Percentiles rank a stretch among this genome's conserved stretches.
phyloP scores from a whole-genome alignment of 2,113 vertebrate species.

The Nibea albiflora region DNA sequence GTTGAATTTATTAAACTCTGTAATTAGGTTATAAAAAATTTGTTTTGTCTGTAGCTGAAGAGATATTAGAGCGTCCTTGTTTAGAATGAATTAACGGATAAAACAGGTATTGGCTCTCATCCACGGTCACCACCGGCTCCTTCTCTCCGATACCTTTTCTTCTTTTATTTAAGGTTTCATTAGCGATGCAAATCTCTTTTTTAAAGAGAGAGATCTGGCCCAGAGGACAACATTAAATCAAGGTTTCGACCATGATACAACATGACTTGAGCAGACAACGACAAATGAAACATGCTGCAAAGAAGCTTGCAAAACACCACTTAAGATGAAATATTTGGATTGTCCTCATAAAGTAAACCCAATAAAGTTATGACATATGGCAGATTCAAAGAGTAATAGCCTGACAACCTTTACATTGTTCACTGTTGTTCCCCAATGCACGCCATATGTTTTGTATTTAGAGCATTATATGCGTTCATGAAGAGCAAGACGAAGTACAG shows the following conservation, averaged over 20 bases:
- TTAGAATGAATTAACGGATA: conserved; percentile 32
- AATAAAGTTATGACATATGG: neutral
- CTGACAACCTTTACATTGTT: neutral
- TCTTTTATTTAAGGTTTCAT: neutral
- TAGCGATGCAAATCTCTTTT: neutral
- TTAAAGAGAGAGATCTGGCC: neutral
- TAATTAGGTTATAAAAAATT: conserved; percentile 30
- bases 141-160: neutral
- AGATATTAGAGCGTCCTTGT: neutral
- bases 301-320: neutral
- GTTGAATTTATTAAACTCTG: conserved; percentile 27
- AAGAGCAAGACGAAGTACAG: neutral
- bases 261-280: neutral
- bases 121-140: neutral
- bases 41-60: neutral
- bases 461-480: neutral
- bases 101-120: conserved; percentile 1
- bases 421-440: neutral
- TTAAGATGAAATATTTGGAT: neutral
- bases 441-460: neutral
- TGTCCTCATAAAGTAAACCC: neutral
- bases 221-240: conserved; percentile 5
- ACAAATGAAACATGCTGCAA: neutral
- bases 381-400: neutral
- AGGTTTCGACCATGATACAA: neutral